A percentile compares a stretch with the other conserved stretches of the same genome.
These are phyloP conservation scores for Takifugu bimaculatus DNA, from an alignment of 2,113 vertebrate genomes.

Conservation along the genomic window DNA sequence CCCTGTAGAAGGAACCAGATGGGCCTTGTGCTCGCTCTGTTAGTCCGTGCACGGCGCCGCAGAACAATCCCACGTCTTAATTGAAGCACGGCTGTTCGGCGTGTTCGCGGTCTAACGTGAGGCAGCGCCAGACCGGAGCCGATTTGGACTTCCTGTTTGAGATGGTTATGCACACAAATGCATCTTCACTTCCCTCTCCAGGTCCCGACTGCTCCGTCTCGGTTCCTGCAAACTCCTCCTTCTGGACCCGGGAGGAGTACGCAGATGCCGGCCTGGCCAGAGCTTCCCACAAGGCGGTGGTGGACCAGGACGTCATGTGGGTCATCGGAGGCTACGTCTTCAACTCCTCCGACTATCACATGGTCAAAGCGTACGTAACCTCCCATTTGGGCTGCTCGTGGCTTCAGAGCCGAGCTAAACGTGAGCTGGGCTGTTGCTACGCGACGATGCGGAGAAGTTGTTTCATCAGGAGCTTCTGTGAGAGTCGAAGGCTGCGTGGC, in stretches of 20 bases:
- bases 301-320: slow-evolving; percentile 90
- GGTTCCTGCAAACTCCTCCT: slow-evolving; percentile 86
- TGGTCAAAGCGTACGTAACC: slow-evolving; percentile 92
- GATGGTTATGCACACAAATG: too few relatives aligned
- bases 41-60: too few relatives aligned
- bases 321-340: slow-evolving; percentile 95
- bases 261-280: slow-evolving; percentile 77
- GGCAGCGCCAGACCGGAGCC: too few relatives aligned
- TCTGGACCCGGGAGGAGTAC: slow-evolving; percentile 86
- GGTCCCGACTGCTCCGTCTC: slow-evolving; percentile 88
- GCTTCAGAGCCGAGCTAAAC: slow-evolving; percentile 1
- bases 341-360: slow-evolving; percentile 89
- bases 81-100: too few relatives aligned
- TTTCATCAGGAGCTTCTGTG: too few relatives aligned
- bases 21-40: too few relatives aligned
- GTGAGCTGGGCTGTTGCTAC: slow-evolving; percentile 27
- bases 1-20: too few relatives aligned
- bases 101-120: too few relatives aligned
- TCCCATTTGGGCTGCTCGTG: slow-evolving; percentile 23
- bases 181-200: slow-evolving; percentile 41
- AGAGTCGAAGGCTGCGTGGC: too few relatives aligned
- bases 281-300: slow-evolving; percentile 89
- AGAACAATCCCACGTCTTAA: too few relatives aligned
- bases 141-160: too few relatives aligned
- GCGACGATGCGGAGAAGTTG: slow-evolving; percentile 5